Evolutionary conservation across 2,888 invertebrate species (phyloP), one percentile per base, ranked within the genome.

Genomic region (Ditylenchus weischeri): DNA sequence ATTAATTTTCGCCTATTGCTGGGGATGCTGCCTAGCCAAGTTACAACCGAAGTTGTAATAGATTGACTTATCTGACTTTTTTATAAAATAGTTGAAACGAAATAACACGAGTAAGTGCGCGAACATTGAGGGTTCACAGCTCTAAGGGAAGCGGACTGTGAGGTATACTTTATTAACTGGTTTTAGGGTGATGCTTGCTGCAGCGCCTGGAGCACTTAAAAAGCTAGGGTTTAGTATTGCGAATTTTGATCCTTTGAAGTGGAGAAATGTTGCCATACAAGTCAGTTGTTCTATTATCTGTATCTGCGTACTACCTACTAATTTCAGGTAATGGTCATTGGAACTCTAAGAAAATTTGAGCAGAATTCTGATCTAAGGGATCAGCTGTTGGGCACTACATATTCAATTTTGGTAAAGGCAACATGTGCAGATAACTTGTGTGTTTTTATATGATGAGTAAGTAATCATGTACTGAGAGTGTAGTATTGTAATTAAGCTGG

Each of bases 131-230:
- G 29, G 2, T 29, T 29, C 29, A 29, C 29, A 13, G 43, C 15
- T 43, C 15, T 43, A 43, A 15, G 43, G 8, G 8, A 8, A 43
- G 43, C 5, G 43, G 3, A 29, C 5, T 29, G 29, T 4, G 29
- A 29, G 29, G 5, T 29, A 29, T 29, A 29, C 2, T 29, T 29
- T 29, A 29, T 29, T 29, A 5, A 5, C 29, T 29, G 5, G 5
- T 29, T 29, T 2, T 29, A 29, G 29, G 29, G 29, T 71, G 36
- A 47, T 72, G 62, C 43, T 23, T 29, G 58, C 71, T 5, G 51
- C 19, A 18, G 64, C 71, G 43, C 63, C 71, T 7, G 68, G 67
- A 59, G 23, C 15, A 15, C 71, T 71, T 68, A 71, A 71, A 43
- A 49, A 59, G 38, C 47, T 61, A 23, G 71, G 71, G 0, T 47